These are phyloP conservation scores for Narcine bancroftii DNA, from an alignment of 2,113 vertebrate genomes.

Conservation along the genomic window DNA sequence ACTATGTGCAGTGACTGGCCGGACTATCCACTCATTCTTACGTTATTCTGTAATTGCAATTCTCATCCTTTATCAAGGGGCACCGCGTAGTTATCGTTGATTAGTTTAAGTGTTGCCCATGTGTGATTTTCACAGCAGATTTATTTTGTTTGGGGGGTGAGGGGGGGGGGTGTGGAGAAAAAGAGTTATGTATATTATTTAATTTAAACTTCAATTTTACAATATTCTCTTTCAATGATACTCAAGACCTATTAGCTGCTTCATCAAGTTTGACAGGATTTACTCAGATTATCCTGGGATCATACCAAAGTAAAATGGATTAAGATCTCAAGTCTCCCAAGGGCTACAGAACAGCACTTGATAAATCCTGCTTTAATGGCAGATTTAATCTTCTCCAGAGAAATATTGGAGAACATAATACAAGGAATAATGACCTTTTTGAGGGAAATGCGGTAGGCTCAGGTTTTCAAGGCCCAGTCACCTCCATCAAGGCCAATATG, in stretches of 20 bases:
- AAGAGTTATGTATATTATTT: too few relatives aligned
- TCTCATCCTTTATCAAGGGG: too few relatives aligned
- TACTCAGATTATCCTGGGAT: not conserved
- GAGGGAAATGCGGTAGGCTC: not conserved
- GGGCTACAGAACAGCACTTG: not conserved
- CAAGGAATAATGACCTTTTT: not conserved
- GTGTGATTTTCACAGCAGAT: too few relatives aligned
- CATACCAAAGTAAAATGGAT: constrained; percentile 19
- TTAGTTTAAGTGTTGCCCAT: not conserved
- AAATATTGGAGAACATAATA: not conserved
- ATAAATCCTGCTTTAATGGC: not conserved
- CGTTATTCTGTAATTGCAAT: too few relatives aligned
- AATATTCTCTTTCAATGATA: not conserved
- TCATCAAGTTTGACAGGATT: not conserved
- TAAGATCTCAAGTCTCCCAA: constrained; percentile 5
- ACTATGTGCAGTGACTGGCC: too few relatives aligned
- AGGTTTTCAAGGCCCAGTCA: too few relatives aligned
- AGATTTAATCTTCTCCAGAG: not conserved
- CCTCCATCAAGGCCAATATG: too few relatives aligned
- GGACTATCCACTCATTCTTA: too few relatives aligned
- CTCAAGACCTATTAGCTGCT: not conserved
- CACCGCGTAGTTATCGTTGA: not conserved
- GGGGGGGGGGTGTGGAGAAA: not conserved
- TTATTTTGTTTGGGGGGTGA: not conserved
- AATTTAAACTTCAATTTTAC: not conserved